Base-by-base conservation (phyloP, 2,797 vertebrate genomes). In the Diplodus puntazzo region DNA sequence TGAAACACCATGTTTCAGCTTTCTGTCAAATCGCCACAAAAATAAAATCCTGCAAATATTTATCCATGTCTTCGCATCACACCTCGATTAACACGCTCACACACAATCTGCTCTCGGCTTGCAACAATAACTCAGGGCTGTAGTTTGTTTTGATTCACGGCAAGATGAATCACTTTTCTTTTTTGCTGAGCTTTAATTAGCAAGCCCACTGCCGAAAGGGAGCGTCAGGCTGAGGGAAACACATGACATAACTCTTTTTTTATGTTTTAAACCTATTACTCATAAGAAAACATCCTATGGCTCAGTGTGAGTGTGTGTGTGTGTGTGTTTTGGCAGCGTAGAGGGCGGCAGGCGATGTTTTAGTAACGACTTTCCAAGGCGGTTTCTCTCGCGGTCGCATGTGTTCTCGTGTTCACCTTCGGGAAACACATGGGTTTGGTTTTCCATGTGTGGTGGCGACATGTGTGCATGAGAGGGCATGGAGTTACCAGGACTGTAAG, bases 351-450 rank as follows among this genome's bases (percentile, higher is more conserved):
- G 46, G 76, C 39, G 4, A 72, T 75, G 74, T 79, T 67, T 53
- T 63, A 79, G 25, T 18, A 13, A 71, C 57, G 68, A 80, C 67
- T 85, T 91, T 90, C 89, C 83, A 87, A 87, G 77, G 84, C 11
- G n/a, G 57, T 48, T 83, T 84, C 74, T 76, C 39, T 39, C 39
- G 39, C 39, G 39, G 39, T 39, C 39, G 39, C 39, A 39, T 39
- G 9, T 11, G 60, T 74, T 86, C 79, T 55, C 73, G 74, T 81
- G 72, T 55, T 73, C 74, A 78, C 79, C 42, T 6, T 75, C 66
- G 34, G 78, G 71, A 87, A 87, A 79, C 89, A 91, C 69, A 73
- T 89, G 91, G 90, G 90, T 86, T 91, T 89, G 79, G 45, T 87
- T 92, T 89, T 74, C 25, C 25, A 48, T 20, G 59, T 49, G 81